A percentile compares a stretch with the other conserved stretches of the same genome.
Conservation (phyloP, 2,113 vertebrate genomes). For the Notechis scutatus region DNA sequence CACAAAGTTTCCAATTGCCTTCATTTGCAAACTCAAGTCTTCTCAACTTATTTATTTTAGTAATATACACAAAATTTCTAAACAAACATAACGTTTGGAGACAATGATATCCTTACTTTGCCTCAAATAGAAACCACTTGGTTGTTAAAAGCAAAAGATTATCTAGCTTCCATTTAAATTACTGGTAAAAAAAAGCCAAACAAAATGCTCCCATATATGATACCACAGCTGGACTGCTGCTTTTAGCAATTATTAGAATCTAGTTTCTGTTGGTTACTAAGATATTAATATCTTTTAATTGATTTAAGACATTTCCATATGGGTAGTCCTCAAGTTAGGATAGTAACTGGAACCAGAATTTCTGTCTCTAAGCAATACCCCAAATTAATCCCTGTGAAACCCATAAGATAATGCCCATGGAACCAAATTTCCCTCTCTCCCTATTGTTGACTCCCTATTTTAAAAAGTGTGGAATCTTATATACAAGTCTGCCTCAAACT, state of each 20-base stretch:
- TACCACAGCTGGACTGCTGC: not conserved
- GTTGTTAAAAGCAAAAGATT: not conserved
- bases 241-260: not conserved
- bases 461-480: not conserved
- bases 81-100: not conserved
- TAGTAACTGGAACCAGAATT: not conserved
- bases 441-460: not conserved
- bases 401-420: not conserved
- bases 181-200: not conserved
- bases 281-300: not conserved
- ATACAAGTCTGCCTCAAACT: not conserved
- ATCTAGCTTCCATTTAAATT: not conserved
- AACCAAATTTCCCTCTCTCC: not conserved
- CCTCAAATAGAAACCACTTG: conserved; percentile 32
- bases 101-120: conserved; percentile 40
- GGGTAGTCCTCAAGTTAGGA: not conserved
- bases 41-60: conserved; percentile 55
- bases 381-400: not conserved
- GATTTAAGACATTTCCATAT: not conserved
- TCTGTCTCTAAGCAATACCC: not conserved
- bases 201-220: not conserved
- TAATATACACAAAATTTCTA: not conserved
- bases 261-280: not conserved
- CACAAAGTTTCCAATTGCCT: conserved; percentile 26
- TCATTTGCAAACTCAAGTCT: conserved; percentile 41